Conservation (phyloP, 1,140 invertebrate species). For the Yoshiicerus persimilis region DNA sequence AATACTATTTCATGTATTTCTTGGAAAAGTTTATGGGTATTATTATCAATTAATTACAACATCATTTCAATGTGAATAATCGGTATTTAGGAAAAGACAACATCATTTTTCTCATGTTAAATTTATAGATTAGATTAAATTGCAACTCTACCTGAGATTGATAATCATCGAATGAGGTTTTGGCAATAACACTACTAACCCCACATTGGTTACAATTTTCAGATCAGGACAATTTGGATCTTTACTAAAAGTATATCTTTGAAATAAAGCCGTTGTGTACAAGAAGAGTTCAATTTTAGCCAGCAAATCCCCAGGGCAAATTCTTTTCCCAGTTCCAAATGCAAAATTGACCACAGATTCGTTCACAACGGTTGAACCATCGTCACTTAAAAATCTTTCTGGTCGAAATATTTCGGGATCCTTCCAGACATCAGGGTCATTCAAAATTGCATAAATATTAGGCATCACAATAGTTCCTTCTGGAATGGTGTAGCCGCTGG, state of each 20-base stretch:
- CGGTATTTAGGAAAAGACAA: no score
- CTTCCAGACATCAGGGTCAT: slow-evolving; percentile 54
- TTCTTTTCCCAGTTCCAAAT: slow-evolving; percentile 71
- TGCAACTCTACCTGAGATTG: neutral
- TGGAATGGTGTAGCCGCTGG: slow-evolving; percentile 52
- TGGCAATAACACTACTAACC: neutral
- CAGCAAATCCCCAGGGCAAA: slow-evolving; percentile 50
- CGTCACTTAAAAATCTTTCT: slow-evolving; percentile 54
- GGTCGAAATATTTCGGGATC: slow-evolving; percentile 56
- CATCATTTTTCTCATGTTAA: no score
- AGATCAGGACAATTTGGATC: neutral
- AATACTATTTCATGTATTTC: no score
- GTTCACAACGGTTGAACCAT: slow-evolving; percentile 68
- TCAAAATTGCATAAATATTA: slow-evolving; percentile 55
- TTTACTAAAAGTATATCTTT: slow-evolving; percentile 15
- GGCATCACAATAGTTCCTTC: slow-evolving; percentile 53
- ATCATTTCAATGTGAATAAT: no score
- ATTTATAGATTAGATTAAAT: no score
- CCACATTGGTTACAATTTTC: neutral
- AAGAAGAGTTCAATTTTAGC: slow-evolving; percentile 49
- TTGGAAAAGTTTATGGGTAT: no score
- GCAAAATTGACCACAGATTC: slow-evolving; percentile 82
- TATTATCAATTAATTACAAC: no score
- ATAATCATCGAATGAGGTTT: neutral
- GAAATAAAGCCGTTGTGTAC: slow-evolving; percentile 47